Conservation (phyloP, 1,140 invertebrate species). For the Pseudomyrmex gracilis region DNA sequence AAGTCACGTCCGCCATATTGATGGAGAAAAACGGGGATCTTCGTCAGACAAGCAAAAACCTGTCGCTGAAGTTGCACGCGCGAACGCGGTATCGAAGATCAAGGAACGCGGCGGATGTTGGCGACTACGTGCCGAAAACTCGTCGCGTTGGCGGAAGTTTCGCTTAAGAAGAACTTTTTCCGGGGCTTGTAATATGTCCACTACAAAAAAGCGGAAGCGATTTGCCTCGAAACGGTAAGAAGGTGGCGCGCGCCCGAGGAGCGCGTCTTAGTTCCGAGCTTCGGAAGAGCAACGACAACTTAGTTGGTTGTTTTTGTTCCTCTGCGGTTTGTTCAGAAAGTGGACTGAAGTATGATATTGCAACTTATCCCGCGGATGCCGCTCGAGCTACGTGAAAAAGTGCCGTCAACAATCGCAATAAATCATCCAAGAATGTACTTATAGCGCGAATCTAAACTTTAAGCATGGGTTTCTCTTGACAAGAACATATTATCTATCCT, state of each 20-base stretch:
- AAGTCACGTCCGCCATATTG: conserved; percentile 35
- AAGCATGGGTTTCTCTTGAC: conserved; percentile 1
- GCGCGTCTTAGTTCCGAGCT: conserved; percentile 16
- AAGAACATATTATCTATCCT: neutral
- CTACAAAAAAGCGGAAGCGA: conserved; percentile 45
- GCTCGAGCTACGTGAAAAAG: conserved; percentile 32
- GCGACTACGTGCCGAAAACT: conserved; percentile 48
- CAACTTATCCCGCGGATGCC: conserved; percentile 41
- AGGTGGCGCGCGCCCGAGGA: conserved; percentile 19
- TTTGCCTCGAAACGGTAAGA: conserved; percentile 24
- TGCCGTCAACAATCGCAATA: conserved; percentile 35
- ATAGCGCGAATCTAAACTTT: neutral
- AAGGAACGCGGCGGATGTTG: conserved; percentile 15
- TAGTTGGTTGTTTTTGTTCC: conserved; percentile 38
- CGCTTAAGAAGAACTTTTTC: conserved; percentile 49
- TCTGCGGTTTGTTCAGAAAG: conserved; percentile 53
- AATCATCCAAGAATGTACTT: conserved; percentile 22
- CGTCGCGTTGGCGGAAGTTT: conserved; percentile 49
- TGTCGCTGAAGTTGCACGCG: conserved; percentile 13
- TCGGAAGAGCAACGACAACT: conserved; percentile 53
- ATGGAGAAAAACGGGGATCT: conserved; percentile 5
- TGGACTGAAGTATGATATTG: conserved; percentile 54
- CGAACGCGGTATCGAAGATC: conserved; percentile 57
- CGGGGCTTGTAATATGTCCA: conserved; percentile 19
- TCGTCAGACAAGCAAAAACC: conserved; percentile 32